Conservation (phyloP, 1,140 invertebrate species). For the Tetragnatha versicolor region DNA sequence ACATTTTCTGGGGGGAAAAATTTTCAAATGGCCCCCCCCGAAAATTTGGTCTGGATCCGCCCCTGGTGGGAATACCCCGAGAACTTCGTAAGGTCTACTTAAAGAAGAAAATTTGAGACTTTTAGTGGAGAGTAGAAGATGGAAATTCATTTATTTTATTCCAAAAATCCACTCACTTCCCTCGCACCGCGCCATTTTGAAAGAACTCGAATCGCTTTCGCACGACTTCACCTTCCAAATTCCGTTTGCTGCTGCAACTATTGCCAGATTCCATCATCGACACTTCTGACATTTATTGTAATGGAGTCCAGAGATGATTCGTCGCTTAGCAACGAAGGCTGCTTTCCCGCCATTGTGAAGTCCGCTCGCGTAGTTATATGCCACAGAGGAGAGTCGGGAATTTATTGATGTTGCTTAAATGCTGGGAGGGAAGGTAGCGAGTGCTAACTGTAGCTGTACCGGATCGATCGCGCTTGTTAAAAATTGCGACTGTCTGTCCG, state of each 20-base stretch:
- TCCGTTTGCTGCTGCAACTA: slow-evolving; percentile 28
- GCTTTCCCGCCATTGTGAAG: slow-evolving; percentile 38
- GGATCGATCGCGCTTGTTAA: slow-evolving; percentile 39
- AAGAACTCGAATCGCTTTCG: slow-evolving; percentile 19
- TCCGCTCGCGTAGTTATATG: slow-evolving; percentile 33
- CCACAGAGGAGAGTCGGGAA: too few relatives aligned
- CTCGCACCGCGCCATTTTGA: slow-evolving; percentile 17
- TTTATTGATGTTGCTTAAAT: slow-evolving; percentile 50
- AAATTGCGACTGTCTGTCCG: too few relatives aligned
- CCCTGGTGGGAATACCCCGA: too few relatives aligned
- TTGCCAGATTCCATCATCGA: slow-evolving; percentile 52
- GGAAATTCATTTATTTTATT: slow-evolving; percentile 37
- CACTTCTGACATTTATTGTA: slow-evolving; percentile 54
- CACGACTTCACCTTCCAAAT: slow-evolving; percentile 36
- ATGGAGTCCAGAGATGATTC: slow-evolving; percentile 48
- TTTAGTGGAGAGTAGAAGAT: neutral
- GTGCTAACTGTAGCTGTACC: slow-evolving; percentile 10
- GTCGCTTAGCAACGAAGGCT: slow-evolving; percentile 50
- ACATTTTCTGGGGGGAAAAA: too few relatives aligned
- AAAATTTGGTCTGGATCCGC: too few relatives aligned
- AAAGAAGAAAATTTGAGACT: too few relatives aligned
- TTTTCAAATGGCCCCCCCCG: too few relatives aligned
- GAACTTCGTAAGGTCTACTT: too few relatives aligned
- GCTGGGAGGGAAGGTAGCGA: neutral
- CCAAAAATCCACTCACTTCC: too few relatives aligned